A percentile compares a stretch with the other conserved stretches of the same genome.
These are phyloP conservation scores for Cephus pulcher DNA, from an alignment of 2,888 invertebrate genomes.

Conservation along the genomic window DNA sequence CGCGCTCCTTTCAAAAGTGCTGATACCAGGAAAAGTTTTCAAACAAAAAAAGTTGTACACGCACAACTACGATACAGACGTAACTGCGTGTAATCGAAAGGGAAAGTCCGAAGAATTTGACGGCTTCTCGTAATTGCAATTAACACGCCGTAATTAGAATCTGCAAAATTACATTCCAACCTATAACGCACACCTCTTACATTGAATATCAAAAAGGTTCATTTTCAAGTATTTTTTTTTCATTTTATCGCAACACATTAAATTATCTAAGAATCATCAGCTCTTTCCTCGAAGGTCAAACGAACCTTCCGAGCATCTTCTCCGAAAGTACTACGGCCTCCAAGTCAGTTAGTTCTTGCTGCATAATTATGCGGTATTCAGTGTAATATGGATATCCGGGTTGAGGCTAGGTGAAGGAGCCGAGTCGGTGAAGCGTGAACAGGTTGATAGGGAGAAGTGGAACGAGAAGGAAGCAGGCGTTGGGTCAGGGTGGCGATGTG, in stretches of 20 bases:
- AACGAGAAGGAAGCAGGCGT: background rate
- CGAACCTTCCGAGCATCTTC: background rate
- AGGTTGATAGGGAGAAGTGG: constrained; percentile 7
- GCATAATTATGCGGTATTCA: constrained; percentile 5
- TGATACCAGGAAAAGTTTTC: background rate
- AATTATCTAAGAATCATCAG: background rate
- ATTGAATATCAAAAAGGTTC: background rate
- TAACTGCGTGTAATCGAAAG: background rate
- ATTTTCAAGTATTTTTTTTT: background rate
- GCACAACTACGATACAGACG: background rate
- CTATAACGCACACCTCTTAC: background rate
- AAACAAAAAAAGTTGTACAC: background rate
- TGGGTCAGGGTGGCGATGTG: background rate
- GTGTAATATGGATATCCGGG: constrained; percentile 6
- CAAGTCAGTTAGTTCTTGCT: background rate
- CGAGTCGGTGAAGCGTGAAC: constrained; percentile 7
- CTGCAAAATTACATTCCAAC: background rate
- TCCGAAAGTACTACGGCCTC: background rate
- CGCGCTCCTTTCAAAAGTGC: background rate
- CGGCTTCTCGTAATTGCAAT: background rate
- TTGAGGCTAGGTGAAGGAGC: background rate
- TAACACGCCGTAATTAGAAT: background rate
- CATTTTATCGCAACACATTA: background rate
- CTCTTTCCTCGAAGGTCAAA: background rate
- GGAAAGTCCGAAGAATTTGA: background rate